Evolutionary conservation across 2,797 vertebrate species (phyloP), one percentile per base, ranked within the genome.

Genomic region (Peromyscus melanophrys): DNA sequence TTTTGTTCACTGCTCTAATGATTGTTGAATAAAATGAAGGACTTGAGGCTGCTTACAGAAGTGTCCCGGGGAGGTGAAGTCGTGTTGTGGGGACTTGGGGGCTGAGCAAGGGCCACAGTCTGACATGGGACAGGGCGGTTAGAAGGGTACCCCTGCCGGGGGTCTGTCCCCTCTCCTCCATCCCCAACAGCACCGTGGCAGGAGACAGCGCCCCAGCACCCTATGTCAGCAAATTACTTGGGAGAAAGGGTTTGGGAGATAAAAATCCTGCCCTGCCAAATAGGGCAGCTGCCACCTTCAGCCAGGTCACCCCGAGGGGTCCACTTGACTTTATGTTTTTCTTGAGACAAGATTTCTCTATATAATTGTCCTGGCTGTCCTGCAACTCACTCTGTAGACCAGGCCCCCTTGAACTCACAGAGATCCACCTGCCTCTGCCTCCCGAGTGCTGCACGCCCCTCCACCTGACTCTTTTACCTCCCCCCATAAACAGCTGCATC

Each of bases 201-300:
- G 61, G 91, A 86, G 71, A 63, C 3, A 17, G 87, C 0, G 0
- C 89, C 93, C 46, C 34, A 59, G 46, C 0, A 0, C 52, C 88
- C 57, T 76, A 8, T 37, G 73, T 71, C 76, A 84, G 87, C 89
- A 91, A 23, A 76, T 83, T 49, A 46, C 90, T 73, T 0, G 57
- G 65, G 12, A 77, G 59, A 17, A 16, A 16, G 61, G 4, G 23
- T 31, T 6, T 1, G 65, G 61, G 52, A 90, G 82, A 81, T 55
- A 63, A 59, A 76, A 95, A 31, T 73, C 71, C 75, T 90, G 83
- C 91, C 49, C 76, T 84, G 93, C 83, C 96, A 94, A 83, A n/a
- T 29, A 52, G 82, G 71, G 46, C n/a, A 34, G 59, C 0, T 0
- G n/a, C 6, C 90, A 61, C 78, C 83, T 90, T 80, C 37, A 52